phyloP scores from a whole-genome alignment of 2,113 vertebrate genomes.

The Trachemys scripta region DNA sequence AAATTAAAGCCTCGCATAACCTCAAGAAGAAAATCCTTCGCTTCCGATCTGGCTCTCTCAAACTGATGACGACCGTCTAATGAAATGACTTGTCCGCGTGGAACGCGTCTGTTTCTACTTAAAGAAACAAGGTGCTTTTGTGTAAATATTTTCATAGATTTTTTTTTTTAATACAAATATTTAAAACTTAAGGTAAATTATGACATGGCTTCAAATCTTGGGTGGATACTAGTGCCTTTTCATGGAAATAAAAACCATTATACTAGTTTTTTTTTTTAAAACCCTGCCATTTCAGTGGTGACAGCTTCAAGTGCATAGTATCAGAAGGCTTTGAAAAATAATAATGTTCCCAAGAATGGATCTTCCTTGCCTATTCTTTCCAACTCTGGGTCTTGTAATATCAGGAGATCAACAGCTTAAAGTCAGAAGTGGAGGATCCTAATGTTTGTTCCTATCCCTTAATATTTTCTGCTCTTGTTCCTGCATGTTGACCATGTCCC shows the following conservation, averaged over 20 bases:
- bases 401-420: background rate
- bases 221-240: conserved; percentile 80
- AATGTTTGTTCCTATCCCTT: conserved; percentile 21
- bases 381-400: conserved; percentile 34
- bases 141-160: conserved; percentile 67
- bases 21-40: conserved; percentile 97
- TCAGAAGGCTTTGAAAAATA: conserved; percentile 50
- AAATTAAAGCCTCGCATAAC: conserved; percentile 96
- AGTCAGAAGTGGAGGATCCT: conserved; percentile 12
- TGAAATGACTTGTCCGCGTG: background rate
- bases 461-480: conserved; percentile 43
- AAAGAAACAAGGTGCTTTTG: conserved; percentile 54
- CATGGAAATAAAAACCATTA: conserved; percentile 72
- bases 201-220: conserved; percentile 68
- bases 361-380: conserved; percentile 37
- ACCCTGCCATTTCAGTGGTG: conserved; percentile 64
- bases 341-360: conserved; percentile 17
- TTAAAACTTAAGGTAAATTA: conserved; percentile 78
- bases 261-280: conserved; percentile 34
- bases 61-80: conserved; percentile 97
- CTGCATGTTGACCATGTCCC: conserved; percentile 34
- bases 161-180: conserved; percentile 73
- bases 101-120: conserved; percentile 36
- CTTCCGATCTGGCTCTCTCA: conserved; percentile 93
- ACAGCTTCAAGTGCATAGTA: conserved; percentile 56